Evolutionary conservation across 1,140 invertebrate genomes (phyloP).

Genomic region (Hirudo medicinalis): DNA sequence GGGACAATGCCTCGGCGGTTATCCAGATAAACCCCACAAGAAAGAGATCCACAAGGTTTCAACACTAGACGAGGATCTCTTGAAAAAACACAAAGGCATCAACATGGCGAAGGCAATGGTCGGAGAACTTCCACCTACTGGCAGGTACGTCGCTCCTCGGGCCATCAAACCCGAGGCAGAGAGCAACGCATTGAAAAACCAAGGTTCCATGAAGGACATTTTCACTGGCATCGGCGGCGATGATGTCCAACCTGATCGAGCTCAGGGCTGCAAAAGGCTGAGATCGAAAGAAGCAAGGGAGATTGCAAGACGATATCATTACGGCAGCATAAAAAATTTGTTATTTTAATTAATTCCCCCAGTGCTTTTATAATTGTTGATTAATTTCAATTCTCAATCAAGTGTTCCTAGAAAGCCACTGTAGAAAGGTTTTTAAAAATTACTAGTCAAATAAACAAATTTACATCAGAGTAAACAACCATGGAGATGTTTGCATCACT

Average conservation of each 20-base stretch:
- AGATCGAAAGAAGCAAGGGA: constrained; percentile 3
- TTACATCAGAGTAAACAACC: not conserved
- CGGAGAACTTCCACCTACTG: constrained; percentile 8
- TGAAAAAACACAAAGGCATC: constrained; percentile 2
- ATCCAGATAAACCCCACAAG: constrained; percentile 4
- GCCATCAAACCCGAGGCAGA: constrained; percentile 14
- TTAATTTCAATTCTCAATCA: not conserved
- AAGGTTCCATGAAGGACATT: constrained; percentile 16
- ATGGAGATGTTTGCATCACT: too few species aligned
- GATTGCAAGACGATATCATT: constrained; percentile 10
- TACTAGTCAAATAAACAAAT: constrained; percentile 2
- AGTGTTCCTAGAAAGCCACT: not conserved
- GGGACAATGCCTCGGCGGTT: constrained; percentile 18
- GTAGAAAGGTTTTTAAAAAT: not conserved
- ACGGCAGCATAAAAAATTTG: constrained; percentile 10
- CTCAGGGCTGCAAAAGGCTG: not conserved
- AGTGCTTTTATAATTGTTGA: not conserved
- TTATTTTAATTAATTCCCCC: not conserved
- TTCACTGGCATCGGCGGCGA: not conserved
- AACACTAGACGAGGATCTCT: not conserved
- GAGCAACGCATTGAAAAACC: constrained; percentile 14
- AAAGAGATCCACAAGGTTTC: constrained; percentile 9
- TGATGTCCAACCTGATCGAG: not conserved
- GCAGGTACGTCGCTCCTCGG: not conserved
- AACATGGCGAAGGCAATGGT: constrained; percentile 1